A percentile compares a stretch with the other conserved stretches of the same genome.
Conservation (phyloP, 2,113 vertebrate genomes). For the Solea senegalensis region DNA sequence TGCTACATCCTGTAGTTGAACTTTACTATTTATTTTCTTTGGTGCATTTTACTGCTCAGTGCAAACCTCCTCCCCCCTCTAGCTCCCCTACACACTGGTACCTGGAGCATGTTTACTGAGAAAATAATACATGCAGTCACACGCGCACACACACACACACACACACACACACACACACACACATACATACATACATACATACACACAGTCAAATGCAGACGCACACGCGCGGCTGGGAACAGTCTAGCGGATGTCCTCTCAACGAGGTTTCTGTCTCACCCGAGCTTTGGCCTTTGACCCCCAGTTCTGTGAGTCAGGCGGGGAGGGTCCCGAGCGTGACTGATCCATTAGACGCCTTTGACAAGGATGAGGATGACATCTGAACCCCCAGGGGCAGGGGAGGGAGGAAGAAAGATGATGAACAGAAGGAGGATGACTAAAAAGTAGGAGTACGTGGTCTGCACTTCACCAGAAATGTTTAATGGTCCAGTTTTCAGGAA, state of each 20-base stretch:
- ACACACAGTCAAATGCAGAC: neutral
- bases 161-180: slow-evolving; percentile 25
- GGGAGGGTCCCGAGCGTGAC: slow-evolving; percentile 70
- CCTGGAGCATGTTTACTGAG: slow-evolving; percentile 67
- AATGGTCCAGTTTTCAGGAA: neutral
- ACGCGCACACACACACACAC: slow-evolving; percentile 37
- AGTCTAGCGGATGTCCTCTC: slow-evolving; percentile 62
- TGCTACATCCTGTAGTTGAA: slow-evolving; percentile 64
- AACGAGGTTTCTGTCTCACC: slow-evolving; percentile 61
- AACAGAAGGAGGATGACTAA: slow-evolving; percentile 47
- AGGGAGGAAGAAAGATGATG: slow-evolving; percentile 52
- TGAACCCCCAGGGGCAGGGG: slow-evolving; percentile 70
- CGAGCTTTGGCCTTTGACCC: slow-evolving; percentile 59
- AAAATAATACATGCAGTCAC: slow-evolving; percentile 61
- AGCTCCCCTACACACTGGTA: slow-evolving; percentile 11
- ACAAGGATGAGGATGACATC: slow-evolving; percentile 83
- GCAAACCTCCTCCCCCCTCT: slow-evolving; percentile 28
- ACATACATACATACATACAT: too few species aligned
- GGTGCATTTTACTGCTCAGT: slow-evolving; percentile 66
- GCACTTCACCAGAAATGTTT: neutral
- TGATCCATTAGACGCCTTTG: slow-evolving; percentile 78
- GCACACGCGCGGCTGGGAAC: slow-evolving; percentile 35
- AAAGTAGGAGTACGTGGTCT: slow-evolving; percentile 16
- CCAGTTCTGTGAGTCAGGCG: slow-evolving; percentile 68
- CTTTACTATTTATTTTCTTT: slow-evolving; percentile 70